phyloP scores from a whole-genome alignment of 2,797 vertebrate genomes.

The Vireo griseus region DNA sequence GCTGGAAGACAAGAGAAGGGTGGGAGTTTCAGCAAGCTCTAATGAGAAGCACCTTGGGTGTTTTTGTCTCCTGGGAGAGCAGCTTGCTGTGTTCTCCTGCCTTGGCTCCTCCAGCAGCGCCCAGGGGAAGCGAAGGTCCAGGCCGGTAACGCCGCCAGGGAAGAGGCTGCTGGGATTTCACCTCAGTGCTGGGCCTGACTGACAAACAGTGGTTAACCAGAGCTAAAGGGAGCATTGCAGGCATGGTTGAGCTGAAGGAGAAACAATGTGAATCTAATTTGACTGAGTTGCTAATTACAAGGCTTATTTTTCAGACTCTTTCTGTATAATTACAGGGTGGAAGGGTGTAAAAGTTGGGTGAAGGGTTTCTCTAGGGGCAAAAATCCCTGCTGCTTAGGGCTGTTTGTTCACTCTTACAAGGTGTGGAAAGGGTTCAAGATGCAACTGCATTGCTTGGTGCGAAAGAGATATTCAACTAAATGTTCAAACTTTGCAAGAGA shows the following conservation, averaged over 20 bases:
- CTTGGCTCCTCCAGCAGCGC: neutral
- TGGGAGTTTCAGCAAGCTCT: neutral
- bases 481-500: neutral
- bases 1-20: neutral
- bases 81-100: neutral
- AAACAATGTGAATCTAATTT: constrained; percentile 5
- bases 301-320: neutral
- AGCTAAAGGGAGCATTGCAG: neutral
- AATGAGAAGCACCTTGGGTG: neutral
- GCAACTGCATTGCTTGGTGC: neutral
- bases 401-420: neutral
- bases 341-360: neutral
- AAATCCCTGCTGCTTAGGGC: neutral
- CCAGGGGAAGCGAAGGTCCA: neutral
- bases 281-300: constrained; percentile 13
- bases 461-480: neutral
- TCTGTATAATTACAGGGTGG: neutral
- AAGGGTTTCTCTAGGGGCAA: neutral
- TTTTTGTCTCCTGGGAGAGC: neutral
- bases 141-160: accelerated
- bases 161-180: neutral
- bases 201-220: neutral
- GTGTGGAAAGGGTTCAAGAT: neutral
- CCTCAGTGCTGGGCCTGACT: neutral
- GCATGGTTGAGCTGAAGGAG: neutral